phyloP scores from a whole-genome alignment of 2,888 invertebrate genomes.

The Drosophila kambysellisi region DNA sequence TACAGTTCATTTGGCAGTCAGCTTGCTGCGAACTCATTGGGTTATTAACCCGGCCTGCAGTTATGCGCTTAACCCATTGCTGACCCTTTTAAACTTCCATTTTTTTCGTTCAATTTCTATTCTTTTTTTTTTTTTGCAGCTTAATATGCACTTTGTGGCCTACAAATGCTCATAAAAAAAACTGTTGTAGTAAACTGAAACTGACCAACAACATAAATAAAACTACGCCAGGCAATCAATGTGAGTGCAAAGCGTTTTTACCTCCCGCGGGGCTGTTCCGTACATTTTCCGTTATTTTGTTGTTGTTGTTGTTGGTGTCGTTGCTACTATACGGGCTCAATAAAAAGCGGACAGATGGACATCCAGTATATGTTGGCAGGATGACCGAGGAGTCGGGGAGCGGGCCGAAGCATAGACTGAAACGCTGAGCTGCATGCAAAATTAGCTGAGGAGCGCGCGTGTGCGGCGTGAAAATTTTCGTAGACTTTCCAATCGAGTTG shows the following conservation, averaged over 20 bases:
- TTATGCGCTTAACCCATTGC: constrained; percentile 51
- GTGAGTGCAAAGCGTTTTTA: constrained; percentile 78
- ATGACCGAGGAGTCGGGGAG: background rate
- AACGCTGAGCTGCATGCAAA: constrained; percentile 78
- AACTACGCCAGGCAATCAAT: constrained; percentile 76
- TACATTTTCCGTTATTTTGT: constrained; percentile 25
- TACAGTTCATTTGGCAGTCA: constrained; percentile 37
- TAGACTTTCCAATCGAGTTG: constrained; percentile 62
- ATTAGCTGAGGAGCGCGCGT: constrained; percentile 72
- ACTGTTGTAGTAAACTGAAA: constrained; percentile 61
- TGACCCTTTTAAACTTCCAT: constrained; percentile 30
- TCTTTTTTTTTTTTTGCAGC: constrained; percentile 38
- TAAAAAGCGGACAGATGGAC: constrained; percentile 70
- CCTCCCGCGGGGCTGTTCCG: constrained; percentile 68
- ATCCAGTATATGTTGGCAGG: constrained; percentile 16
- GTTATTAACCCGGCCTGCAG: constrained; percentile 54
- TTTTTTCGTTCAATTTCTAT: constrained; percentile 11
- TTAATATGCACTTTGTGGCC: constrained; percentile 78
- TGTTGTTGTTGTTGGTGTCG: constrained; percentile 38
- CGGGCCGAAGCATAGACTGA: constrained; percentile 40
- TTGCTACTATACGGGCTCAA: constrained; percentile 62
- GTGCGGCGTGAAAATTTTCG: constrained; percentile 77
- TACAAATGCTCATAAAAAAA: constrained; percentile 70
- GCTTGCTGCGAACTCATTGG: constrained; percentile 35
- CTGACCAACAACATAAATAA: constrained; percentile 73